Conservation (phyloP, 2,113 vertebrate species). For the Raja brachyura region DNA sequence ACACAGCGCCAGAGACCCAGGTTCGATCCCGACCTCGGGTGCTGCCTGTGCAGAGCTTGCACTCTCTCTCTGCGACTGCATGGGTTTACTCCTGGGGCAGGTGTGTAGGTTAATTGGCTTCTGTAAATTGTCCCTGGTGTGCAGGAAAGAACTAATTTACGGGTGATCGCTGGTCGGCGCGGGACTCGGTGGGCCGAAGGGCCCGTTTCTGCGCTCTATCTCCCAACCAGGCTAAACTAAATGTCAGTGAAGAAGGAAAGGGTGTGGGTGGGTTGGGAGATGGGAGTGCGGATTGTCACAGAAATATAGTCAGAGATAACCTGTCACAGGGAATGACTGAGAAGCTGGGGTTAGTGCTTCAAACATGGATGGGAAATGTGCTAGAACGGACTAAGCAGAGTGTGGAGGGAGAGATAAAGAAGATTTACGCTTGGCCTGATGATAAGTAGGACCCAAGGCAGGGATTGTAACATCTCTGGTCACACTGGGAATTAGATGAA, state of each 20-base stretch:
- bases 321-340: not conserved
- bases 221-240: too few species aligned
- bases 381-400: not conserved
- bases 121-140: too few species aligned
- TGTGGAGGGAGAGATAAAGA: not conserved
- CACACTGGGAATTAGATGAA: not conserved
- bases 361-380: not conserved
- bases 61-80: too few species aligned
- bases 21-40: too few species aligned
- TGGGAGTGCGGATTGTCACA: not conserved
- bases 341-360: not conserved
- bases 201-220: too few species aligned
- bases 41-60: too few species aligned
- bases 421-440: not conserved
- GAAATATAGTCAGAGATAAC: not conserved
- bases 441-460: not conserved
- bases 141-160: too few species aligned
- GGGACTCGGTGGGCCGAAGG: too few species aligned
- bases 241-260: not conserved
- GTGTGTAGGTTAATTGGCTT: too few species aligned
- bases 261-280: not conserved
- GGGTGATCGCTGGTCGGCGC: too few species aligned
- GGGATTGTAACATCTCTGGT: not conserved
- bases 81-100: too few species aligned
- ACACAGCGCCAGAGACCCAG: too few species aligned